These are phyloP conservation scores for Trimorus sp. DNA, from an alignment of 2,888 invertebrate genomes.

Conservation along the genomic window DNA sequence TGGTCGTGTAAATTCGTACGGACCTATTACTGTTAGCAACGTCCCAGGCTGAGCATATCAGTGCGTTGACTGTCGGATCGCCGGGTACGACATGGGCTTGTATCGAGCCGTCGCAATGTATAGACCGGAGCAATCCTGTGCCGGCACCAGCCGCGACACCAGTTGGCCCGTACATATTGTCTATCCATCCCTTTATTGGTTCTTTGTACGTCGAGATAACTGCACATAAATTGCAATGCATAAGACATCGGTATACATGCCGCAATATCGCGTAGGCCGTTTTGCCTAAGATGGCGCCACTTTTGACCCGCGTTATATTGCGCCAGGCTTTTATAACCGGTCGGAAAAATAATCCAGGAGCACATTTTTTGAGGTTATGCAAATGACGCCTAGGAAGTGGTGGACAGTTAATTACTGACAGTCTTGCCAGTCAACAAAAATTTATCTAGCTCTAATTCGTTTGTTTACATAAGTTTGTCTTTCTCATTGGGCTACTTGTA, in stretches of 20 bases:
- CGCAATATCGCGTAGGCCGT: slow-evolving; percentile 41
- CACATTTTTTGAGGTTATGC: too few species aligned
- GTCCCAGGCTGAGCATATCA: slow-evolving; percentile 90
- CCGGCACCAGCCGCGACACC: slow-evolving; percentile 89
- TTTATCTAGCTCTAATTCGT: too few species aligned
- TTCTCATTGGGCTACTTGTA: too few species aligned
- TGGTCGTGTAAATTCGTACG: slow-evolving; percentile 13
- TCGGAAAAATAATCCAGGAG: too few species aligned
- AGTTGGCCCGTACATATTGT: slow-evolving; percentile 95
- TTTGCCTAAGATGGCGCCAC: slow-evolving; percentile 44
- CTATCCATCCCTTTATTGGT: slow-evolving; percentile 92
- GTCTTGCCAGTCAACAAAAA: too few species aligned
- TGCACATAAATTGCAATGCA: slow-evolving; percentile 71
- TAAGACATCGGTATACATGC: slow-evolving; percentile 47
- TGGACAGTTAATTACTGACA: too few species aligned
- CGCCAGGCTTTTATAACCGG: too few species aligned
- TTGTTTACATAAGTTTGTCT: too few species aligned
- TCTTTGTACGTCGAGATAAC: slow-evolving; percentile 88
- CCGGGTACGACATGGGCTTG: slow-evolving; percentile 93
- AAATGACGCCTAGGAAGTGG: too few species aligned
- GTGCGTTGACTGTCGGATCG: slow-evolving; percentile 91
- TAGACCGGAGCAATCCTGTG: slow-evolving; percentile 89
- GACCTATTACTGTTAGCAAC: slow-evolving; percentile 82
- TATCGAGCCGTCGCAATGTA: slow-evolving; percentile 87
- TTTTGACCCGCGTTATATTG: slow-evolving; percentile 13